Base-by-base conservation (phyloP, 2,113 vertebrate genomes). In the Chitala chitala region DNA sequence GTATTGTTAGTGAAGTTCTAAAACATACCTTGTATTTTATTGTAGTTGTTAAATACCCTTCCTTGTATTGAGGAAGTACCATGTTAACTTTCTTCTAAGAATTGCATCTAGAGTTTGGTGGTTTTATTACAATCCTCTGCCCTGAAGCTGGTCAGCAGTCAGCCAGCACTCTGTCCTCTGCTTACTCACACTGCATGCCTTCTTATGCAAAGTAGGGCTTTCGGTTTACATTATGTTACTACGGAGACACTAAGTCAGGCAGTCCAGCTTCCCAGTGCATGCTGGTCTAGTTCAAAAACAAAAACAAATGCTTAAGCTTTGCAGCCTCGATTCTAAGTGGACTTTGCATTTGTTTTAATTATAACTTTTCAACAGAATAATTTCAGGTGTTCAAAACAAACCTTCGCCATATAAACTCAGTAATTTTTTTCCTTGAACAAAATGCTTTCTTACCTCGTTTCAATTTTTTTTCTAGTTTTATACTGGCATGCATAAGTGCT, bases 1-100 rank as follows among this genome's bases (percentile, higher is more conserved):
- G n/a, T n/a, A n/a, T n/a, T n/a, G n/a, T n/a, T n/a, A n/a, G n/a
- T n/a, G n/a, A n/a, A 38, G 17, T 13, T 9, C 38, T 63, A n/a
- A 20, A 63, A 63, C 59, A 63, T 63, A 63, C 59, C 59, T 63
- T 63, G 9, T 31, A 17, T 63, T 63, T 63, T 63, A 10, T 38
- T 63, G 29, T 7, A 36, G 58, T 15, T 61, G 13, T 36, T 61
- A 31, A 61, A 61, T 36, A 7, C 36, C 58, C 58, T 36, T 31
- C 17, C 15, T 36, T 38, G 59, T n/a, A 17, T 59, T 59, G 56
- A 59, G 56, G 1, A 36, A 38, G 33, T 38, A 24, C 56, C 13
- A 24, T 17, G 56, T 31, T 29, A 38, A 36, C 38, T 36, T 63
- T 6, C 36, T 38, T 63, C 26, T 3, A 20, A 38, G 15, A 17